phyloP scores from a whole-genome alignment of 1,140 invertebrate species.

The Babylonia areolata region DNA sequence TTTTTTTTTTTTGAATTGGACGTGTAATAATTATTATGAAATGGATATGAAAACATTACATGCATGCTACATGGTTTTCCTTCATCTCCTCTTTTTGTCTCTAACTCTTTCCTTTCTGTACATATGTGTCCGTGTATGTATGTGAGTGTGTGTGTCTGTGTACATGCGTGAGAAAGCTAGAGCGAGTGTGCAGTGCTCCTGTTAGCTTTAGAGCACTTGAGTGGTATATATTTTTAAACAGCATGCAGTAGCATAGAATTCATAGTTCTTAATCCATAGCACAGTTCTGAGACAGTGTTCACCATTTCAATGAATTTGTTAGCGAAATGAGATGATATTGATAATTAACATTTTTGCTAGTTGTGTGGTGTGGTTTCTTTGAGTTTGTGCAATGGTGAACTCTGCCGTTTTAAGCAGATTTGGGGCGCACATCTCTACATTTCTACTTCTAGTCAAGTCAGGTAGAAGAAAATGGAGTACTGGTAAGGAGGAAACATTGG shows the following conservation, averaged over 20 bases:
- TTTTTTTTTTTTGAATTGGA: too few relatives aligned
- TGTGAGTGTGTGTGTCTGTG: background rate
- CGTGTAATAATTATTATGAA: too few relatives aligned
- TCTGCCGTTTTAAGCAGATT: background rate
- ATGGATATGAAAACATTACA: background rate
- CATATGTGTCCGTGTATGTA: background rate
- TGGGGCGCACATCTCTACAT: background rate
- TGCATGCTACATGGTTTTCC: background rate
- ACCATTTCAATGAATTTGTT: background rate
- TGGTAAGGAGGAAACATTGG: background rate
- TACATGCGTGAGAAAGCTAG: background rate
- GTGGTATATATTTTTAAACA: background rate
- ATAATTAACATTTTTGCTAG: too few relatives aligned
- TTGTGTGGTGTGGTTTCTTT: background rate
- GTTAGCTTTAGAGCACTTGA: background rate
- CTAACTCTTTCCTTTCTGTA: too few relatives aligned
- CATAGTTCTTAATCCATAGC: too few relatives aligned
- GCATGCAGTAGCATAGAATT: background rate
- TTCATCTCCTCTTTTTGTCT: background rate
- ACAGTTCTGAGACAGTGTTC: background rate
- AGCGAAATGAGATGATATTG: background rate
- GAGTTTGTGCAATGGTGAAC: background rate
- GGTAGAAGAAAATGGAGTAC: background rate
- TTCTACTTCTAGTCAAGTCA: constrained; percentile 10
- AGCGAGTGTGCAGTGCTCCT: background rate